Conservation (phyloP, 2,113 vertebrate species). For the Pyrgilauda ruficollis region DNA sequence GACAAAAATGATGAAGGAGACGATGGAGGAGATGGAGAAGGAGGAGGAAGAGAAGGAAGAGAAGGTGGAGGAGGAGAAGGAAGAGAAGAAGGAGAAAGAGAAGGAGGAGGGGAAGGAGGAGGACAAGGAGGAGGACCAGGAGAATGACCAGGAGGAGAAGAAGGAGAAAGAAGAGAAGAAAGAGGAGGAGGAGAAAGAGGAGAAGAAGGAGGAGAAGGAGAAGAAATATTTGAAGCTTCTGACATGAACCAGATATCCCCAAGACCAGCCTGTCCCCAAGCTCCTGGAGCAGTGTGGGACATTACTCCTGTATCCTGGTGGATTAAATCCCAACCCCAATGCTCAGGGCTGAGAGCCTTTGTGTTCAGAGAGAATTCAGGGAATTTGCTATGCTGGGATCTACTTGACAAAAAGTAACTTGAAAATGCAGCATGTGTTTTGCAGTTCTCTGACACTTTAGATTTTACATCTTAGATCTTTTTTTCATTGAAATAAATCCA, state of each 20-base stretch:
- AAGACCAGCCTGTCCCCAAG: background rate
- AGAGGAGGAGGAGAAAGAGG: fast-evolving
- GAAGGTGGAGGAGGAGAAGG: fast-evolving
- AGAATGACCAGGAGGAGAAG: background rate
- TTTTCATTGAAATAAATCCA: background rate
- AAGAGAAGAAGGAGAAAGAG: fast-evolving
- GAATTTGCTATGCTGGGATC: background rate
- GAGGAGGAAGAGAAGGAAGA: fast-evolving
- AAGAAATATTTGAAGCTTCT: background rate
- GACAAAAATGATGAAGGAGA: background rate
- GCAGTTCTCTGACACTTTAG: background rate
- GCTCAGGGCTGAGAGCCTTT: background rate
- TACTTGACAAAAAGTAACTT: background rate
- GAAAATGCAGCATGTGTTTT: background rate
- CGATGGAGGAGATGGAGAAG: fast-evolving
- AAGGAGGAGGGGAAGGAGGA: no score
- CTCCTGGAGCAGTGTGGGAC: background rate
- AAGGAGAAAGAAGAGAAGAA: fast-evolving
- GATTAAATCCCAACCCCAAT: background rate
- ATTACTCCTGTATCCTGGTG: background rate
- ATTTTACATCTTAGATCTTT: background rate
- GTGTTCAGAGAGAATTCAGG: background rate
- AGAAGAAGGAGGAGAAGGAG: fast-evolving
- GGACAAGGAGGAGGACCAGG: no score
- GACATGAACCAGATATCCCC: background rate